Base-by-base conservation (phyloP, 2,888 invertebrate genomes). In the Celastrina argiolus region DNA sequence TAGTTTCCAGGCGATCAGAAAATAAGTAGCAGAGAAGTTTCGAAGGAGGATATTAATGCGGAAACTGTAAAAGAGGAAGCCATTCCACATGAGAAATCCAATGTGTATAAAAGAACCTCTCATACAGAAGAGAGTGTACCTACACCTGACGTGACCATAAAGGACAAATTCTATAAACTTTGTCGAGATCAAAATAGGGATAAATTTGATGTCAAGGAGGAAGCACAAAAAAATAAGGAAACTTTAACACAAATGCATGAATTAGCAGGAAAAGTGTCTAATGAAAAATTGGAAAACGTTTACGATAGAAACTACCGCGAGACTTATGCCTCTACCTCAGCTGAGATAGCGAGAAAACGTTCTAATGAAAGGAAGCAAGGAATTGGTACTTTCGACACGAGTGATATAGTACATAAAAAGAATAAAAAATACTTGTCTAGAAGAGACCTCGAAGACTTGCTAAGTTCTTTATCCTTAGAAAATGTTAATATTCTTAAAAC, bases 351-450 rank as follows among this genome's bases (percentile, higher is more conserved):
- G 22, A 36, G 16, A 65, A 42, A 67, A 36, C 2, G 18, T 67
- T 41, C 63, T 0, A 70, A 71, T 63, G 69, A 75, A 56, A 72
- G 71, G 41, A 73, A 73, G n/a, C n/a, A n/a, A 51, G 70, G 73
- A 45, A 28, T 66, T 7, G 68, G 72, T 8, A 14, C 34, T 26
- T 67, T 73, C 65, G 84, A 84, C 75, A 81, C 82, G 73, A 88
- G 85, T 73, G 87, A 88, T 76, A 76, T 80, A 45, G 84, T 83
- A 36, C 89, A 90, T 51, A 85, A 83, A 74, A 80, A 81, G 65
- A 88, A 88, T 61, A 83, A 89, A 8, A 85, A 84, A 76, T 87
- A 86, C 69, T 76, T 90, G 51, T 82, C 87, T 16, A 80, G 74
- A 65, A 77, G 80, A 58, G 89, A 91, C 75, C 75, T 89, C 65